Percentiles rank a stretch among this genome's conserved stretches.
Evolutionary conservation across 2,888 invertebrate species (phyloP).

Genomic region (Catocala nupta): DNA sequence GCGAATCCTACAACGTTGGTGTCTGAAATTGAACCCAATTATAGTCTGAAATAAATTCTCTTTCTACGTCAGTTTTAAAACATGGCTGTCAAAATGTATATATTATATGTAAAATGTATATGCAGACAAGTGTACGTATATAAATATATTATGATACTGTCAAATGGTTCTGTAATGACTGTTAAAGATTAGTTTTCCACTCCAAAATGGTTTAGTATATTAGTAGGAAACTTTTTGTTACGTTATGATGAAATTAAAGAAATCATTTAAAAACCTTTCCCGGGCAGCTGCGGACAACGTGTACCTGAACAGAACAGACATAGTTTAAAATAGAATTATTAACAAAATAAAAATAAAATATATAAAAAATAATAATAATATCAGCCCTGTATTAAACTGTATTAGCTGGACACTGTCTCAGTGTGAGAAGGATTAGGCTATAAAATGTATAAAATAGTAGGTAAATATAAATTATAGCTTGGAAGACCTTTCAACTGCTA

Average conservation of each 20-base stretch:
- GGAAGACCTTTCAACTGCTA: too few species aligned
- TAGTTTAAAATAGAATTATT: background rate
- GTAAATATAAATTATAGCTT: too few species aligned
- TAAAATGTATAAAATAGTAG: too few species aligned
- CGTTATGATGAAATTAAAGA: conserved; percentile 16
- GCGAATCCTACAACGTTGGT: too few species aligned
- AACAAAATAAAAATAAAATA: too few species aligned
- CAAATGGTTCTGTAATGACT: background rate
- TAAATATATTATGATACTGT: background rate
- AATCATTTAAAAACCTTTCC: conserved; percentile 61
- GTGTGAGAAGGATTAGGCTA: too few species aligned
- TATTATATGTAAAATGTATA: background rate
- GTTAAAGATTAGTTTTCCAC: background rate
- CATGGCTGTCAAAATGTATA: background rate
- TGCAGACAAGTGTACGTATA: background rate
- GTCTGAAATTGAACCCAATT: too few species aligned
- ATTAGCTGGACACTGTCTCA: too few species aligned
- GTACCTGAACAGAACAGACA: conserved; percentile 67
- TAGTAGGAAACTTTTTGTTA: conserved; percentile 26
- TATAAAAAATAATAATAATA: too few species aligned
- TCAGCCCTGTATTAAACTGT: too few species aligned
- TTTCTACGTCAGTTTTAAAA: too few species aligned
- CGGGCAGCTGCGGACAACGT: conserved; percentile 56
- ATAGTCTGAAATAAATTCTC: too few species aligned
- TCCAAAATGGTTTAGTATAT: conserved; percentile 8